Conservation (phyloP, 2,888 invertebrate genomes). For the Trichopoda pennipes region DNA sequence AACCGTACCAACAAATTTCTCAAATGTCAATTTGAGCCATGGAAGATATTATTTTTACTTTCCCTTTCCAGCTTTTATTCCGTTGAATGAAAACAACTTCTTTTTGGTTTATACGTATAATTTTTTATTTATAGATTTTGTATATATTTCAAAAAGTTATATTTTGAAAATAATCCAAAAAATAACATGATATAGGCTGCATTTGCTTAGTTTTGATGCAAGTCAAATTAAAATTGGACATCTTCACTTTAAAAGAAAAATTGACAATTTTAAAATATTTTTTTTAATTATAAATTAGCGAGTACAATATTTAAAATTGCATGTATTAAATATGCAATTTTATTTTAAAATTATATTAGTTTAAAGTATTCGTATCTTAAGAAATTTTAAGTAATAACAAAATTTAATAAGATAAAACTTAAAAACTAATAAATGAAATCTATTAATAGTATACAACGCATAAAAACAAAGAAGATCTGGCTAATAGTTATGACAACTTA, state of each 20-base stretch:
- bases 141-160: slow-evolving; percentile 68
- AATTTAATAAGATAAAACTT: slow-evolving; percentile 35
- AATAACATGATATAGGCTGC: slow-evolving; percentile 30
- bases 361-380: slow-evolving; percentile 9
- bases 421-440: slow-evolving; percentile 61
- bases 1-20: no score
- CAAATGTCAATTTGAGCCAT: no score
- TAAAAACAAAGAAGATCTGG: slow-evolving; percentile 19
- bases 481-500: slow-evolving; percentile 68
- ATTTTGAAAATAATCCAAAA: slow-evolving; percentile 59
- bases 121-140: slow-evolving; percentile 55
- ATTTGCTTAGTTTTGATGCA: slow-evolving; percentile 56
- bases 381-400: slow-evolving; percentile 16
- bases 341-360: background rate
- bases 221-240: slow-evolving; percentile 46
- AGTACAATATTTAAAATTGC: slow-evolving; percentile 1
- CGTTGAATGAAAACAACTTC: slow-evolving; percentile 31
- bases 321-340: background rate
- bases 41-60: no score
- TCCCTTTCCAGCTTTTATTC: no score
- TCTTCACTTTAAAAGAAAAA: slow-evolving; percentile 21
- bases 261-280: slow-evolving; percentile 22
- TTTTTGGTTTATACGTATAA: slow-evolving; percentile 22
- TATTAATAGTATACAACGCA: slow-evolving; percentile 19
- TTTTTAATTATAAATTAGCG: slow-evolving; percentile 12